These are phyloP conservation scores for Ischnus inquisitorius DNA, from an alignment of 2,888 invertebrate species.

Conservation along the genomic window DNA sequence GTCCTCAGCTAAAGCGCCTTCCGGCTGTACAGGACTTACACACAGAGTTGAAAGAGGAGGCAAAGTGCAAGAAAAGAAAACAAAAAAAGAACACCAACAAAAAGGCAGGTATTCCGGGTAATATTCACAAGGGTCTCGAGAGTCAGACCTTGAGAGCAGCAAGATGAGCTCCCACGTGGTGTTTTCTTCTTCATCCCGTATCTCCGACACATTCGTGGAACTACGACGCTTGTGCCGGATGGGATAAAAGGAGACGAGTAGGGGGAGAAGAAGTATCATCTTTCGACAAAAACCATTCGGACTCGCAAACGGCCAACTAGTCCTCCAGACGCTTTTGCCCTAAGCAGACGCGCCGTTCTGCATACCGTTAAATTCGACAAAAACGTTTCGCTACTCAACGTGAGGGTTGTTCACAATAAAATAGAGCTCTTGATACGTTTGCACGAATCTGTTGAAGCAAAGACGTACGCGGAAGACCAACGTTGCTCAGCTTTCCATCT, in stretches of 20 bases:
- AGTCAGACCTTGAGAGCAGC: slow-evolving; percentile 17
- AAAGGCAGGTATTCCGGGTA: slow-evolving; percentile 51
- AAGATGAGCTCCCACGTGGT: slow-evolving; percentile 50
- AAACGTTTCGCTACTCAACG: neutral
- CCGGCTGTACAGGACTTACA: neutral
- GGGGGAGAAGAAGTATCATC: slow-evolving; percentile 54
- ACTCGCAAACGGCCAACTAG: slow-evolving; percentile 59
- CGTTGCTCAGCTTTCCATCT: neutral
- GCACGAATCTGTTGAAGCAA: neutral
- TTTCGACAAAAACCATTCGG: slow-evolving; percentile 55
- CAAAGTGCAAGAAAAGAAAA: slow-evolving; percentile 11
- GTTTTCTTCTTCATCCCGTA: slow-evolving; percentile 54
- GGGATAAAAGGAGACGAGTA: slow-evolving; percentile 45
- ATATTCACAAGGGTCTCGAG: slow-evolving; percentile 38
- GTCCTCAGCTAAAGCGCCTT: neutral
- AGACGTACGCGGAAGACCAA: neutral
- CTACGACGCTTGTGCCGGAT: slow-evolving; percentile 47
- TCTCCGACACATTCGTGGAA: slow-evolving; percentile 49
- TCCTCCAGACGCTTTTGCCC: slow-evolving; percentile 60
- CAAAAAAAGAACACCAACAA: slow-evolving; percentile 23
- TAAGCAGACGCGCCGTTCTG: slow-evolving; percentile 47
- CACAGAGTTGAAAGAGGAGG: neutral
- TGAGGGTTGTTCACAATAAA: neutral
- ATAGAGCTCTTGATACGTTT: neutral
- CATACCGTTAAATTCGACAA: slow-evolving; percentile 27